These are phyloP conservation scores for Acomys russatus DNA, from an alignment of 2,797 vertebrate genomes.

Conservation along the genomic window DNA sequence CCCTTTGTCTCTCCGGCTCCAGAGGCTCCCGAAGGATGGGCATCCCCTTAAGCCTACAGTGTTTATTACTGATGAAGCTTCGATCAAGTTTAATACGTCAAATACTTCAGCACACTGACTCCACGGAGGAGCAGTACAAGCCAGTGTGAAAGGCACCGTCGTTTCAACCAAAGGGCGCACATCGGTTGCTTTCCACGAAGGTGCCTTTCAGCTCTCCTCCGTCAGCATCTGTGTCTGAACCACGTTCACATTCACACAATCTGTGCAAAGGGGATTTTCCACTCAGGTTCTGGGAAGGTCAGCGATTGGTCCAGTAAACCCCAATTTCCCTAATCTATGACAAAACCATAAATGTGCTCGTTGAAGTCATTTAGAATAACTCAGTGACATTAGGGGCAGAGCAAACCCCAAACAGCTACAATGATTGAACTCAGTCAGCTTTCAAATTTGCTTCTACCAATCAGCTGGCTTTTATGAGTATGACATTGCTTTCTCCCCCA, in stretches of 20 bases:
- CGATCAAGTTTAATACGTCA: slow-evolving; percentile 91
- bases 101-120: slow-evolving; percentile 90
- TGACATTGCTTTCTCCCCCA: not conserved
- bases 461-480: slow-evolving; percentile 47
- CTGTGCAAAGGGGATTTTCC: slow-evolving; percentile 81
- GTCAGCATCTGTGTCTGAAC: slow-evolving; percentile 84
- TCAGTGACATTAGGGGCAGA: not conserved
- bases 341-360: slow-evolving; percentile 70
- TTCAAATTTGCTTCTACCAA: not conserved
- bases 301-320: slow-evolving; percentile 81
- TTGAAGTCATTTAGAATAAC: slow-evolving; percentile 58
- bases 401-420: slow-evolving; percentile 47
- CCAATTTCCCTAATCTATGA: slow-evolving; percentile 79
- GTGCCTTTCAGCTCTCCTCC: slow-evolving; percentile 92
- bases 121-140: slow-evolving; percentile 89
- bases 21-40: slow-evolving; percentile 77
- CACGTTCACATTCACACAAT: slow-evolving; percentile 86
- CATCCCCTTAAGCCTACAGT: slow-evolving; percentile 86
- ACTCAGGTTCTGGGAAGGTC: slow-evolving; percentile 80
- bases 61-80: slow-evolving; percentile 91
- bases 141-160: slow-evolving; percentile 92
- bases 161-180: slow-evolving; percentile 93
- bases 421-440: not conserved
- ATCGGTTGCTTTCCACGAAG: slow-evolving; percentile 90
- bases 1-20: slow-evolving; percentile 86